Evolutionary conservation across 1,140 invertebrate genomes (phyloP).

Genomic region (Drosophila neocordata): DNA sequence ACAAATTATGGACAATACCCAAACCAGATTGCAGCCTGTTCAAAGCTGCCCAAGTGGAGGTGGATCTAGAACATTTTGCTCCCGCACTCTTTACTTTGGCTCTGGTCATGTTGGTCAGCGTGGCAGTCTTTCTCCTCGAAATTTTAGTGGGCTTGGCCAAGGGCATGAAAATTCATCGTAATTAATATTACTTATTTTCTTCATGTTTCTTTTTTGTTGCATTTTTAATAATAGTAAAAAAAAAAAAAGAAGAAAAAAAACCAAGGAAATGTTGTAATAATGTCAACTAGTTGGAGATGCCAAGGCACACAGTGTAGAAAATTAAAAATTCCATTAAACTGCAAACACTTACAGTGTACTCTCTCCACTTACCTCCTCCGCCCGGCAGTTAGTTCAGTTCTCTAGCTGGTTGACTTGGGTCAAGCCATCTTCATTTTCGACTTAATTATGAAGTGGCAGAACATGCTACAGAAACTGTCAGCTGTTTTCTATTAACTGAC

Average conservation of each 20-base stretch:
- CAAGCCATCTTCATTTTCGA: slow-evolving; percentile 49
- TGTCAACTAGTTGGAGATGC: slow-evolving; percentile 39
- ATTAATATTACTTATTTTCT: slow-evolving; percentile 31
- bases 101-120: slow-evolving; percentile 58
- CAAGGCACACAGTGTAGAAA: slow-evolving; percentile 34
- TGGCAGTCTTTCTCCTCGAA: slow-evolving; percentile 54
- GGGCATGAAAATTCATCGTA: slow-evolving; percentile 36
- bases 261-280: slow-evolving; percentile 42
- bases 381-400: not conserved
- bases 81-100: slow-evolving; percentile 60
- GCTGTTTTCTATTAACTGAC: slow-evolving; percentile 64
- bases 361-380: not conserved
- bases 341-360: slow-evolving; percentile 61
- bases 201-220: slow-evolving; percentile 24
- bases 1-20: slow-evolving; percentile 52
- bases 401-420: slow-evolving; percentile 13
- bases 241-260: not conserved
- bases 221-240: slow-evolving; percentile 68
- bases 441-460: slow-evolving; percentile 58
- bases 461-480: slow-evolving; percentile 31
- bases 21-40: slow-evolving; percentile 60
- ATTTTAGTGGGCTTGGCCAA: slow-evolving; percentile 32
- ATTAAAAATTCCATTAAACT: slow-evolving; percentile 79
- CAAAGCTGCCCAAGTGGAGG: slow-evolving; percentile 51
- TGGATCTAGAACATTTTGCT: slow-evolving; percentile 71